Evolutionary conservation across 2,113 vertebrate genomes (phyloP), one percentile per base, ranked within the genome.

Genomic region (Oreochromis spilurus): DNA sequence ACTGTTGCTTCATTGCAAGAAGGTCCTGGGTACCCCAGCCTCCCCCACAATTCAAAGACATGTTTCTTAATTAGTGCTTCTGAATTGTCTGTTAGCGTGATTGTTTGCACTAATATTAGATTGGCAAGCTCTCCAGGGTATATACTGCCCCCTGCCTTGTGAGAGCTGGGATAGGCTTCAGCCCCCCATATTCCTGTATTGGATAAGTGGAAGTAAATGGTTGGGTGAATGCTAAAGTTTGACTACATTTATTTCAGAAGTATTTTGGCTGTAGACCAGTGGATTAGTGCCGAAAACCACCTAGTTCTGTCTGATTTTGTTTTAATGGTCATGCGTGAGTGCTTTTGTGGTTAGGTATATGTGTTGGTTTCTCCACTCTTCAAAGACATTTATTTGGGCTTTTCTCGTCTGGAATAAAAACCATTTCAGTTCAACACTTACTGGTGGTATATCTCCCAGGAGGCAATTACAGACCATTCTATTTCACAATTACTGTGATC

Each of bases 401-500:
- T 83, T 81, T 82, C 65, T 81, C 83, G 52, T 87, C 92, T 90
- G 45, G 26, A 50, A 77, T 84, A 83, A 53, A 86, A 85, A 70
- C 17, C 70, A 77, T 85, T 84, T 88, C 65, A 54, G 45, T 31
- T 13, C 57, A 84, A 84, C 75, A 60, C 70, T 89, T 88, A 87
- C 67, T 86, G 80, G 85, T 87, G 72, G 80, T 31, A 79, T 48
- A 48, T 92, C 93, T 85, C 91, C 88, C 82, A 65, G 85, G 91
- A 95, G 79, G 92, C 90, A 92, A 94, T 94, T 94, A 95, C 82
- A 58, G 84, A 65, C 79, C 80, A 81, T 91, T 92, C 80, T 87
- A 65, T 91, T 91, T 87, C 77, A 84, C 93, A 90, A 87, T 90
- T 89, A 92, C 89, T 86, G 81, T 79, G 88, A 90, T 94, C 92